phyloP scores from a whole-genome alignment of 2,113 vertebrate genomes.

The Etia nguti region DNA sequence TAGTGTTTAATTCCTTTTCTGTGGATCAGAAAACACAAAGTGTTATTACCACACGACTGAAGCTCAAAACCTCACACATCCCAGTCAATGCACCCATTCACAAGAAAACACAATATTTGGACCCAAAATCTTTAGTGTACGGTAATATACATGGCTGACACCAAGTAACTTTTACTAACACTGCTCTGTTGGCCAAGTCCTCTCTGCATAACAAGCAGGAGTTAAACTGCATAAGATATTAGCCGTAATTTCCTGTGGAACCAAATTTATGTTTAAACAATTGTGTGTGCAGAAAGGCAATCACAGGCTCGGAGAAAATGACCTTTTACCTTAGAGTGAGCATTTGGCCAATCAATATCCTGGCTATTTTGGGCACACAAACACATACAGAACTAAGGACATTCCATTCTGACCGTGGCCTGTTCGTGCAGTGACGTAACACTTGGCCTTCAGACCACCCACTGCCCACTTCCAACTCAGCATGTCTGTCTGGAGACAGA shows the following conservation, averaged over 20 bases:
- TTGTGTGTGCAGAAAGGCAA: background rate
- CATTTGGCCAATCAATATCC: slow-evolving; percentile 4
- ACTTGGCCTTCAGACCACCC: background rate
- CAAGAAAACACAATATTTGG: background rate
- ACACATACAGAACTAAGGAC: background rate
- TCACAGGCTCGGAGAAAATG: background rate
- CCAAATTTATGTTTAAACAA: background rate
- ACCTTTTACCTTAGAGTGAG: slow-evolving; percentile 21
- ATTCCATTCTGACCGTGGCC: background rate
- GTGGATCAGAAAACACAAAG: slow-evolving; percentile 21
- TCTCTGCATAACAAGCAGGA: background rate
- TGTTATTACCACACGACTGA: background rate
- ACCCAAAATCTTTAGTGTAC: background rate
- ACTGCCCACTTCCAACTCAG: background rate
- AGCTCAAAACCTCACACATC: background rate
- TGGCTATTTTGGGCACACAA: background rate
- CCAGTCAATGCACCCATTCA: background rate
- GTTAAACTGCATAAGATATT: background rate
- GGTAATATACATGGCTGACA: background rate
- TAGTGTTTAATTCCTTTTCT: slow-evolving; percentile 97
- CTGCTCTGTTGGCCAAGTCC: background rate
- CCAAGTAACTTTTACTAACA: background rate
- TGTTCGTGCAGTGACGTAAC: slow-evolving; percentile 8
- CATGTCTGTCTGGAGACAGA: background rate
- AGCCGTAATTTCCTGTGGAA: background rate